These are phyloP conservation scores for Drosophila busckii DNA, from an alignment of 1,140 invertebrate species.

Conservation along the genomic window DNA sequence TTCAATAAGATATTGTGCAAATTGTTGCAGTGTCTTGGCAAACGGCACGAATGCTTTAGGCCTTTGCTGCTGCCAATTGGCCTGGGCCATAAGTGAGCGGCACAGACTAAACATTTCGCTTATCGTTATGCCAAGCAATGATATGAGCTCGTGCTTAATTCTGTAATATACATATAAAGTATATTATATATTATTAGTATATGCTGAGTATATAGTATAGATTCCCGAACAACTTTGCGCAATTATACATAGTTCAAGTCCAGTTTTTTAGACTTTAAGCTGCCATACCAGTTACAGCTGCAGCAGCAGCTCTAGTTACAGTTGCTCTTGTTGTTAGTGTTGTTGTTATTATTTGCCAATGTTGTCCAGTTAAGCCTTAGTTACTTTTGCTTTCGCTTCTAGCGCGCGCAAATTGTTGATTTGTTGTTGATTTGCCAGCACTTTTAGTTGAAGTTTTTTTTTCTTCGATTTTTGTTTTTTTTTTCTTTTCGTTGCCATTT, in stretches of 20 bases:
- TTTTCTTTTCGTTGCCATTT: constrained; percentile 25
- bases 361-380: constrained; percentile 23
- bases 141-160: constrained; percentile 37
- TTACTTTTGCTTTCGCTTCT: constrained; percentile 65
- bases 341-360: constrained; percentile 26
- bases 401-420: constrained; percentile 36
- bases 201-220: too few species aligned
- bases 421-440: constrained; percentile 27
- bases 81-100: constrained; percentile 41
- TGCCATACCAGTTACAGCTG: not conserved
- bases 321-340: constrained; percentile 15
- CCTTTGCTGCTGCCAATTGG: not conserved
- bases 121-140: constrained; percentile 18
- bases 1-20: too few species aligned
- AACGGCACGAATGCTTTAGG: constrained; percentile 47
- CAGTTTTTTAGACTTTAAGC: constrained; percentile 24
- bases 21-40: constrained; percentile 40
- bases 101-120: constrained; percentile 2
- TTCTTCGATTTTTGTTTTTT: not conserved
- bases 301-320: constrained; percentile 14
- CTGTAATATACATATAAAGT: too few species aligned
- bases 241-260: constrained; percentile 55
- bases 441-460: not conserved
- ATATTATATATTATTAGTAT: too few species aligned
- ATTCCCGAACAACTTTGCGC: constrained; percentile 36